A percentile compares a stretch with the other conserved stretches of the same genome.
These are phyloP conservation scores for Lasioglossum figueresi DNA, from an alignment of 2,888 invertebrate species.

Conservation along the genomic window DNA sequence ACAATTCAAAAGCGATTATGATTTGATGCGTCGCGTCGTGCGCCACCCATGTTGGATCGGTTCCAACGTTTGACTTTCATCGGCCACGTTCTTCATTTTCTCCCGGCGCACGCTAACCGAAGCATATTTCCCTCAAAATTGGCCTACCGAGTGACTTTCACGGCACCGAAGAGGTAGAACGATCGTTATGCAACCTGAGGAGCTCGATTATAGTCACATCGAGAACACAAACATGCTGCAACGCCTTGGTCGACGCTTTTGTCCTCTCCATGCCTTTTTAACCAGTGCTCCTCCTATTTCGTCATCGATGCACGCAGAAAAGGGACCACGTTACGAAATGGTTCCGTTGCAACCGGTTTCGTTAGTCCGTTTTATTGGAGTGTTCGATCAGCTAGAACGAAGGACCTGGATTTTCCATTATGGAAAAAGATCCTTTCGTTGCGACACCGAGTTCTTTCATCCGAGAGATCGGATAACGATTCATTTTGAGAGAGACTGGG, in stretches of 20 bases:
- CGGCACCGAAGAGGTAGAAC: conserved; percentile 40
- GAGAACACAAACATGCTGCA: conserved; percentile 25
- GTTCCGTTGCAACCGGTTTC: background rate
- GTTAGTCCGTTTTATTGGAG: background rate
- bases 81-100: conserved; percentile 70
- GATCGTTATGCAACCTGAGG: conserved; percentile 53
- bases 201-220: conserved; percentile 32
- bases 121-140: conserved; percentile 67
- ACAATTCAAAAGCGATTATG: conserved; percentile 56
- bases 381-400: background rate
- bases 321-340: background rate
- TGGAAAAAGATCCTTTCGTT: background rate
- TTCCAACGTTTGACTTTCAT: conserved; percentile 76
- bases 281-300: conserved; percentile 18
- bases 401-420: background rate
- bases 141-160: conserved; percentile 58
- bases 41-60: conserved; percentile 62
- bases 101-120: conserved; percentile 55
- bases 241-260: conserved; percentile 12
- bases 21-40: conserved; percentile 35
- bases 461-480: background rate
- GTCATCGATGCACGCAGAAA: conserved; percentile 10
- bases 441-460: background rate
- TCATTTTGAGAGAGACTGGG: background rate
- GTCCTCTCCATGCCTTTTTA: background rate